Evolutionary conservation across 2,113 vertebrate species (phyloP), one percentile per base, ranked within the genome.

Genomic region (Philantomba maxwellii): DNA sequence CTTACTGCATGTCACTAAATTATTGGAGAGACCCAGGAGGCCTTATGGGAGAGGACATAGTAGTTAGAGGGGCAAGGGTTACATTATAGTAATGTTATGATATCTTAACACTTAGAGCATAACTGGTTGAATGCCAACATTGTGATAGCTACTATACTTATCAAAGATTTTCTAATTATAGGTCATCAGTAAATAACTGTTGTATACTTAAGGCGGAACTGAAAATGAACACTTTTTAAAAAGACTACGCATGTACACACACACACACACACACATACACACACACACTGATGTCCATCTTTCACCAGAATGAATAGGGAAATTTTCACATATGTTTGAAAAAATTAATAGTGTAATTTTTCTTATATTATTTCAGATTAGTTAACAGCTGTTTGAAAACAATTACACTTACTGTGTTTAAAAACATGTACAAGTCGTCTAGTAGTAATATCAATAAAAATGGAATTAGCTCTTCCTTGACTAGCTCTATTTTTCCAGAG

Each of bases 401-500:
- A 96, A 91, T 80, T 93, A 89, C 10, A 92, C 3, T 88, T 93
- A 88, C 15, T 73, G 17, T 86, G 47, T 86, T 91, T 77, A 57
- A 95, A 95, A 95, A 86, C 51, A 60, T 60, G 36, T 39, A 57
- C 15, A 96, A 89, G 15, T 25, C 13, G 83, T 96, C 87, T 57
- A 93, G 92, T 73, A 80, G 21, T 75, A 93, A 64, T 49, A 97
- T 90, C 43, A 90, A 57, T 94, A 93, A 90, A 92, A 97, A 86
- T 88, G 23, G 47, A 97, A 93, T 95, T 93, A 93, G 28, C 28
- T 8, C 96, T 96, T 83, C 51, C 53, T 95, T 80, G 49, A 73
- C 70, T 82, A 95, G 62, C 2, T 89, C 57, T 78, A 57, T 78
- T 92, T 83, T 96, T 93, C 21, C 45, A 89, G n/a, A 47, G 19